Evolutionary conservation across 2,113 vertebrate species (phyloP).

Genomic region (Actenoides lindsayi): DNA sequence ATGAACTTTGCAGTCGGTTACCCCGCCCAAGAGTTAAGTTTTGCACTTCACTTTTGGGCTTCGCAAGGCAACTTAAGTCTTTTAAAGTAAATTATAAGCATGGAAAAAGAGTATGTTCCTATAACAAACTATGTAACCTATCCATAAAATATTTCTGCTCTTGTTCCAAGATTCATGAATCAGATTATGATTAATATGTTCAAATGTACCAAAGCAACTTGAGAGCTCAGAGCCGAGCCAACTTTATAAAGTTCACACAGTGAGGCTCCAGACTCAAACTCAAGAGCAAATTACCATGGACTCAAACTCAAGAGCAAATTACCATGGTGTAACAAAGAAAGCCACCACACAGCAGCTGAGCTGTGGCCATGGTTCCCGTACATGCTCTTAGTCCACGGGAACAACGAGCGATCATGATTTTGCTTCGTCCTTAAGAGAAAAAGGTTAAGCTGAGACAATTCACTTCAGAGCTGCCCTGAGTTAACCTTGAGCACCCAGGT

Average conservation of each 20-base stretch:
- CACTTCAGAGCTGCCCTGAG: neutral
- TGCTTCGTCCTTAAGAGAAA: neutral
- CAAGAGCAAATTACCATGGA: neutral
- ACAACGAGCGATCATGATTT: neutral
- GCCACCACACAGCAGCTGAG: neutral
- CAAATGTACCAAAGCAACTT: neutral
- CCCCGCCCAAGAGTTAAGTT: neutral
- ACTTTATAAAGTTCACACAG: neutral
- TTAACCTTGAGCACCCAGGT: neutral
- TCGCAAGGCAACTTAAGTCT: neutral
- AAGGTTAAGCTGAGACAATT: neutral
- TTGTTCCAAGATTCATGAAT: neutral
- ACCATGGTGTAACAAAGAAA: neutral
- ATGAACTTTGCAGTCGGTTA: neutral
- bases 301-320: neutral
- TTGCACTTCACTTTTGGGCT: neutral
- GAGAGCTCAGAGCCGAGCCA: neutral
- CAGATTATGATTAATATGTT: neutral
- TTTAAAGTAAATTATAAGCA: neutral
- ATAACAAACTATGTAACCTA: neutral
- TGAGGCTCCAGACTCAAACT: neutral
- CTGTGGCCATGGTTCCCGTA: neutral
- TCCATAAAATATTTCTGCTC: neutral
- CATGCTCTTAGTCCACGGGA: neutral
- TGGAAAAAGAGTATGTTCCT: neutral